Evolutionary conservation across 1,140 invertebrate species (phyloP).

Genomic region (Psix sp.): DNA sequence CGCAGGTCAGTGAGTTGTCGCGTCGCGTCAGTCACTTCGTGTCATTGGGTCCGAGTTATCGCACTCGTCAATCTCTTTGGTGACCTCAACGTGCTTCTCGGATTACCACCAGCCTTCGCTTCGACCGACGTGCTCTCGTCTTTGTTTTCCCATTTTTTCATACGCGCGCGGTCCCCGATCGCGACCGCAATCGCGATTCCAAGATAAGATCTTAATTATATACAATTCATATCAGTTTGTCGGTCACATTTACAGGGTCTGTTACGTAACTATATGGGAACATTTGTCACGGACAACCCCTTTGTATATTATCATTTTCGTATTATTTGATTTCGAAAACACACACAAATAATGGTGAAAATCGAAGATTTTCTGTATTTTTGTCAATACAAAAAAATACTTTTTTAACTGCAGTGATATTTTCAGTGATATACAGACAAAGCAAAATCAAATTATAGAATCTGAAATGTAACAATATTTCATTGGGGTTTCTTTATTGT

Average conservation of each 20-base stretch:
- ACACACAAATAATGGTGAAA: no score
- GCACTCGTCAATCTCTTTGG: constrained; percentile 73
- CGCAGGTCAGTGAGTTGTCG: constrained; percentile 76
- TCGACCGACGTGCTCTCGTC: constrained; percentile 26
- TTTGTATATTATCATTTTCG: not conserved
- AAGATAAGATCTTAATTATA: constrained; percentile 56
- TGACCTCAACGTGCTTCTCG: constrained; percentile 73
- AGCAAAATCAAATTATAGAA: no score
- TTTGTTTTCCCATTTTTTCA: constrained; percentile 47
- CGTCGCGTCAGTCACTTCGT: constrained; percentile 64
- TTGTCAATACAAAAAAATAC: no score
- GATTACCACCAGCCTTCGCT: constrained; percentile 67
- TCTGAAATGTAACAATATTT: no score
- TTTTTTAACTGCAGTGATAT: no score
- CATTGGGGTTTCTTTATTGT: no score
- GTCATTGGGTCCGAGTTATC: constrained; percentile 72
- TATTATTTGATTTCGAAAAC: no score
- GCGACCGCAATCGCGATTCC: constrained; percentile 47
- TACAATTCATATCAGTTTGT: constrained; percentile 40
- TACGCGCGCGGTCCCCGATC: constrained; percentile 6
- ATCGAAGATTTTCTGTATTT: no score
- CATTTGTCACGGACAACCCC: not conserved
- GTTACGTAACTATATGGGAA: constrained; percentile 26
- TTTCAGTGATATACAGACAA: no score
- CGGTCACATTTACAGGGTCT: constrained; percentile 17